These are phyloP conservation scores for Tetramorium simillimum DNA, from an alignment of 1,140 invertebrate genomes.

Conservation along the genomic window DNA sequence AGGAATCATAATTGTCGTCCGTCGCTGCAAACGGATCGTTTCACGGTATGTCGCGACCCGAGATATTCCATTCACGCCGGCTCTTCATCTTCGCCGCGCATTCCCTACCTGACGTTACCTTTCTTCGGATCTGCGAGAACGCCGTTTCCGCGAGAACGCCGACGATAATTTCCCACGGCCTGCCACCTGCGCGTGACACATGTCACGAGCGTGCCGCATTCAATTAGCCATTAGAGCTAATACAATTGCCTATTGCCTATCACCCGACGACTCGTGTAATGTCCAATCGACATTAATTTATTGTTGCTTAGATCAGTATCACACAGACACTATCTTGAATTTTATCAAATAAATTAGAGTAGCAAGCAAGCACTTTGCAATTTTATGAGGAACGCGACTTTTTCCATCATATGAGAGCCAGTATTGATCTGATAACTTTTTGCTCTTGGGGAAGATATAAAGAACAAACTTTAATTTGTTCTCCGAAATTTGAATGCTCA, in stretches of 20 bases:
- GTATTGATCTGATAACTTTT: not conserved
- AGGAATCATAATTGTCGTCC: slow-evolving; percentile 65
- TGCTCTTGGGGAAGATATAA: not conserved
- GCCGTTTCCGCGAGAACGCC: slow-evolving; percentile 13
- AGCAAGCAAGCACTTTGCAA: not conserved
- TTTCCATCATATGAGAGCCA: not conserved
- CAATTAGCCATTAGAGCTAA: slow-evolving; percentile 35
- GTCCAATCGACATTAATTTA: slow-evolving; percentile 10
- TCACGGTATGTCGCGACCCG: slow-evolving; percentile 14
- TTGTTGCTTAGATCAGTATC: not conserved
- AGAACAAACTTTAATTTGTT: not conserved
- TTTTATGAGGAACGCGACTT: not conserved
- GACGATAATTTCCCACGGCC: slow-evolving; percentile 36
- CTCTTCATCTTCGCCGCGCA: not conserved
- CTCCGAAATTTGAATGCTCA: not conserved
- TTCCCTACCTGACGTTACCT: not conserved
- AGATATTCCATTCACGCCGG: slow-evolving; percentile 59
- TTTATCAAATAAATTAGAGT: slow-evolving; percentile 2
- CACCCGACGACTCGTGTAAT: not conserved
- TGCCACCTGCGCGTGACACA: slow-evolving; percentile 14
- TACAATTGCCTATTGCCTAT: slow-evolving; percentile 42
- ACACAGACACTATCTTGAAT: not conserved
- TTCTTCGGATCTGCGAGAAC: slow-evolving; percentile 29
- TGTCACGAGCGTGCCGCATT: slow-evolving; percentile 25
- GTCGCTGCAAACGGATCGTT: slow-evolving; percentile 23